Evolutionary conservation across 2,888 invertebrate species (phyloP).

Genomic region (Drosophila nr. fundita): DNA sequence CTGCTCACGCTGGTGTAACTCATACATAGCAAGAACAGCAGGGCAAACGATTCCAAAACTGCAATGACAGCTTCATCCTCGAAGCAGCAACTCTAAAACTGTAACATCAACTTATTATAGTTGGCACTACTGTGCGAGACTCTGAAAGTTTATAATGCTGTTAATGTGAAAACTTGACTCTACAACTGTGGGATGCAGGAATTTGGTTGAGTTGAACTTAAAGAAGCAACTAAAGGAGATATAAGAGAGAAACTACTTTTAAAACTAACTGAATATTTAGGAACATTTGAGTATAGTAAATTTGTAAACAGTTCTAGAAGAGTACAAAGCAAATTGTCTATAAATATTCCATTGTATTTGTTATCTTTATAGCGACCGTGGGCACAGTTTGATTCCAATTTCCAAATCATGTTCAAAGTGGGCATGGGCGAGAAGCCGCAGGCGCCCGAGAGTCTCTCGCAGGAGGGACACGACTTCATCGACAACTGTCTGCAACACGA

Average conservation of each 20-base stretch:
- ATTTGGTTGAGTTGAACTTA: not conserved
- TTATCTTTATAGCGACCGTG: conserved; percentile 89
- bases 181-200: not conserved
- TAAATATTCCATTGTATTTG: not conserved
- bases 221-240: not conserved
- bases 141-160: not conserved
- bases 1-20: not conserved
- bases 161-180: not conserved
- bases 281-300: too few species aligned
- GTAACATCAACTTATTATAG: not conserved
- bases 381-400: conserved; percentile 96
- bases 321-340: not conserved
- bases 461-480: conserved; percentile 93
- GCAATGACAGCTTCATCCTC: not conserved
- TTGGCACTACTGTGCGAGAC: not conserved
- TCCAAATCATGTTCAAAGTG: conserved; percentile 98
- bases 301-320: not conserved
- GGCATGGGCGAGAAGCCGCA: conserved; percentile 95
- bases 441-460: conserved; percentile 90
- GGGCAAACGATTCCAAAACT: not conserved
- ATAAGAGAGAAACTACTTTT: not conserved
- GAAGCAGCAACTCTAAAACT: not conserved
- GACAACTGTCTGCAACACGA: conserved; percentile 92
- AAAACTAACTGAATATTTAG: not conserved
- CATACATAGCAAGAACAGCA: not conserved